Evolutionary conservation across 2,797 vertebrate genomes (phyloP), one percentile per base, ranked within the genome.

Genomic region (Urophycis tenuis): DNA sequence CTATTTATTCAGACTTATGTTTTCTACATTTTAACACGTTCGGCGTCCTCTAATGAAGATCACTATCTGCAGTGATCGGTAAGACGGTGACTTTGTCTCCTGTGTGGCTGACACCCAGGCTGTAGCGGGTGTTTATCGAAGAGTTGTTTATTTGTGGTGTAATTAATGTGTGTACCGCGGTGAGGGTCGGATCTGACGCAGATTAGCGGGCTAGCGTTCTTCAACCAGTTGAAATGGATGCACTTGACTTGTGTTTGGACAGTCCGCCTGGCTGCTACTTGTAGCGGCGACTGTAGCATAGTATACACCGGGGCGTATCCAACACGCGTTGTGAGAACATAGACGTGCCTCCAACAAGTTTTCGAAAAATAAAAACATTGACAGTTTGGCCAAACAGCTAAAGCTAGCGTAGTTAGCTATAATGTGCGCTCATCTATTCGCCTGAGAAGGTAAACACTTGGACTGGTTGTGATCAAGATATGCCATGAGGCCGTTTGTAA

Each of bases 111-210:
- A 17, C 53, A 60, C 7, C 11, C 22, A 22, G 19, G 53, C 22
- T 49, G 41, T 45, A 45, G 15, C 17, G 4, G 0, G 45, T 49
- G 19, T 41, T 41, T 41, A 41, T 15, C 5, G 39, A 41, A 41
- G 39, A 41, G 45, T 49, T 49, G 45, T 49, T 19, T 49, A 22
- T 49, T 19, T 49, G 45, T 19, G 17, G 39, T 41, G 39, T 41
- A 17, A 41, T 41, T 41, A 41, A 41, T 19, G 45, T 49, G 45
- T 49, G 45, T 49, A 35, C 14, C 33, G 74, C 32, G 22, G 33
- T 70, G 29, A 39, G 29, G 35, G 25, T 82, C 78, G 76, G 72
- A 83, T 85, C 88, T 90, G 90, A 91, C 89, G 89, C 87, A 89
- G 87, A 89, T 89, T 79, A 87, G 80, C 86, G 77, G 34, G 45